Conservation (phyloP, 2,113 vertebrate genomes). For the Zosterops pallidus region DNA sequence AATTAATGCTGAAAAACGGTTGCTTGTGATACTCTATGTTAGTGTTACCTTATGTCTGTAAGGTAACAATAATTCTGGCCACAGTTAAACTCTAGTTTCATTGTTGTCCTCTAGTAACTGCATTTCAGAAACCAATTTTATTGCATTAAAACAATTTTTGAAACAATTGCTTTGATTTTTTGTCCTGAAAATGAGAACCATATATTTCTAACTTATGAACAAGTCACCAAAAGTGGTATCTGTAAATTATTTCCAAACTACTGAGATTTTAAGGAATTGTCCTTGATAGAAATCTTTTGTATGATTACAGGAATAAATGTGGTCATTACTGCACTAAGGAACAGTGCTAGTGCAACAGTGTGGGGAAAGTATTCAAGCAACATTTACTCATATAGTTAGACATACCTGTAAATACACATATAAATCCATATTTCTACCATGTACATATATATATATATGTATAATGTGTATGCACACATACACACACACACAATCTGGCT, state of each 20-base stretch:
- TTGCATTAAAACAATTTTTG: not conserved
- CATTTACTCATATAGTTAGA: not conserved
- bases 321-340: not conserved
- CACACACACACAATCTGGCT: not conserved
- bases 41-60: not conserved
- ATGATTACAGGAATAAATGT: not conserved
- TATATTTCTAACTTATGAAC: not conserved
- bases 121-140: not conserved
- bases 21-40: fast-evolving
- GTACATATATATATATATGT: not conserved
- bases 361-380: not conserved
- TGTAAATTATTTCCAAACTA: not conserved
- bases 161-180: not conserved
- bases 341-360: not conserved
- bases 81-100: not conserved
- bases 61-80: not conserved
- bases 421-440: not conserved
- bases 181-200: not conserved
- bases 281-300: not conserved
- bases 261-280: not conserved
- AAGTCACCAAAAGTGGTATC: not conserved
- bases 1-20: not conserved
- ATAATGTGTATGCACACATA: not conserved
- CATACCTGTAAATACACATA: not conserved
- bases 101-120: not conserved